Evolutionary conservation across 2,888 invertebrate species (phyloP).

Genomic region (Phalangium opilio): DNA sequence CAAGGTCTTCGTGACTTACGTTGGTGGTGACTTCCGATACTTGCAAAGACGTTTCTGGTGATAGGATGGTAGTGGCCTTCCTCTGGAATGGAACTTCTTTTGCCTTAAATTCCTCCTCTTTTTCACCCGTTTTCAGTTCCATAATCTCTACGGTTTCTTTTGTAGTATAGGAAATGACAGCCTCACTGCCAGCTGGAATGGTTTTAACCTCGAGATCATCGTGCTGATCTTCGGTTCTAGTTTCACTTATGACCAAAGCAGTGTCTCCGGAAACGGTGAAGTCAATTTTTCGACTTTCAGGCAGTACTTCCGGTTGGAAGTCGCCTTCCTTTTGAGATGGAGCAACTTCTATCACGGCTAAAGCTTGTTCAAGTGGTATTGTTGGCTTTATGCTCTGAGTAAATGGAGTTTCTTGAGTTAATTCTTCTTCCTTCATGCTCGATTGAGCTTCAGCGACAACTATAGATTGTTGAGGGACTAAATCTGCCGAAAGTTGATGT

Average conservation of each 20-base stretch:
- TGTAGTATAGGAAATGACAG: constrained; percentile 10
- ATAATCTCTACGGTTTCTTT: constrained; percentile 15
- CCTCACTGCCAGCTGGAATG: constrained; percentile 10
- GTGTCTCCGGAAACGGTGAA: constrained; percentile 16
- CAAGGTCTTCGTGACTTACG: constrained; percentile 10
- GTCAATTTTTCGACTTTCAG: constrained; percentile 11
- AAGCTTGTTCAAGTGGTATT: constrained; percentile 12
- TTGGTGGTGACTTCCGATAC: constrained; percentile 15
- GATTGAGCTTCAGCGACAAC: constrained; percentile 13
- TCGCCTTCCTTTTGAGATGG: constrained; percentile 15
- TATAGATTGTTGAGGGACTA: constrained; percentile 13
- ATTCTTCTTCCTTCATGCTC: constrained; percentile 14
- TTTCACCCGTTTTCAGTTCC: constrained; percentile 16
- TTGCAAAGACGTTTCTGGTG: constrained; percentile 12
- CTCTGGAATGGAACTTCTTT: constrained; percentile 10
- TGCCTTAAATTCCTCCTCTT: constrained; percentile 5
- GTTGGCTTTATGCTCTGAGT: constrained; percentile 11
- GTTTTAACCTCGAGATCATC: constrained; percentile 9
- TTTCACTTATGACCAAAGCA: constrained; percentile 17
- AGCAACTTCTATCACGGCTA: constrained; percentile 13
- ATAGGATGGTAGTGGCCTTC: constrained; percentile 12
- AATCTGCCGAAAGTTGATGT: constrained; percentile 11
- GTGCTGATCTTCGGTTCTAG: constrained; percentile 9
- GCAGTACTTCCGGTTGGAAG: constrained; percentile 11
- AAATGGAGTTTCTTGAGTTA: constrained; percentile 8